phyloP scores from a whole-genome alignment of 2,888 invertebrate species.

The Rhagonycha fulva region DNA sequence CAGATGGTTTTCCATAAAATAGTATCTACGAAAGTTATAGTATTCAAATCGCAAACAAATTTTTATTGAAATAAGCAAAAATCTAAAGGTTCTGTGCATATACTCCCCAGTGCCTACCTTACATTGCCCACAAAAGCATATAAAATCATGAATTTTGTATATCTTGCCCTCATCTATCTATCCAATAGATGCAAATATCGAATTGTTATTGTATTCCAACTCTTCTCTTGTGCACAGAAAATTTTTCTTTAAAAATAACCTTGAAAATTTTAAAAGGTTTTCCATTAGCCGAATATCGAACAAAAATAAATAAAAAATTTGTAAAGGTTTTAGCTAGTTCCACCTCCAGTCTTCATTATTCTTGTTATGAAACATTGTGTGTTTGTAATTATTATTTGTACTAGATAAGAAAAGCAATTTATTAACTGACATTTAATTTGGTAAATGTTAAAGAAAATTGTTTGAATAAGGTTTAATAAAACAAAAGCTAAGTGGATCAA shows the following conservation, averaged over 20 bases:
- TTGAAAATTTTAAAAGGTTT: not conserved
- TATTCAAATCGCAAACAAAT: constrained; percentile 10
- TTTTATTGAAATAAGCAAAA: constrained; percentile 27
- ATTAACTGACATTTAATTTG: not conserved
- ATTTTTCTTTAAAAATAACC: not conserved
- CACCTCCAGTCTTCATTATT: not conserved
- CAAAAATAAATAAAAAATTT: not conserved
- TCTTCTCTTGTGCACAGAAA: not conserved
- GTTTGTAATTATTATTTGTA: not conserved
- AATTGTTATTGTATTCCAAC: not conserved
- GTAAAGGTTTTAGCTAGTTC: not conserved
- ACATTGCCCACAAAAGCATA: constrained; percentile 10
- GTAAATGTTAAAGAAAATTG: not conserved
- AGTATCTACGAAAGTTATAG: constrained; percentile 8
- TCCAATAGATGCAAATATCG: constrained; percentile 21
- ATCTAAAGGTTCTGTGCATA: constrained; percentile 9
- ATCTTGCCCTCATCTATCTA: constrained; percentile 8
- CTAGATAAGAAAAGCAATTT: not conserved
- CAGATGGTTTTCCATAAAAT: constrained; percentile 17
- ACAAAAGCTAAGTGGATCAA: not conserved
- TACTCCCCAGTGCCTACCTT: constrained; percentile 8
- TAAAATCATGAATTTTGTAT: constrained; percentile 24
- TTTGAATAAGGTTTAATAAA: not conserved
- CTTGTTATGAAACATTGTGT: not conserved
- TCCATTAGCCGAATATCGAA: not conserved